Conservation (phyloP, 2,113 vertebrate genomes). For the Pheucticus melanocephalus region DNA sequence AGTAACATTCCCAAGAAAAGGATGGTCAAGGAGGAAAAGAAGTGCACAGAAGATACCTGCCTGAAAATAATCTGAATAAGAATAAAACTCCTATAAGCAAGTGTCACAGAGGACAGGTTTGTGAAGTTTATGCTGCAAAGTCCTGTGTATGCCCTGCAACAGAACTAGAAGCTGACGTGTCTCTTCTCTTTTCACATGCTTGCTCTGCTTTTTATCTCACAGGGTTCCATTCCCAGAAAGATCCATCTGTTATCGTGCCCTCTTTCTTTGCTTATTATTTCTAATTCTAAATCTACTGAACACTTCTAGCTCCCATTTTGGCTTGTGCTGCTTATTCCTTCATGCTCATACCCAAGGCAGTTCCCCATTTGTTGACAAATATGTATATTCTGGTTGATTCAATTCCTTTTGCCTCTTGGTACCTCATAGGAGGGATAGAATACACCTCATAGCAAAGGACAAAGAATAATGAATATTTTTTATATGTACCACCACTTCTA, state of each 20-base stretch:
- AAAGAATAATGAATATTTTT: not conserved
- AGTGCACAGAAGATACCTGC: not conserved
- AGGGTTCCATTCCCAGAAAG: not conserved
- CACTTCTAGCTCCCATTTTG: not conserved
- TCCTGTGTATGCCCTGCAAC: not conserved
- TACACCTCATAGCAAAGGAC: not conserved
- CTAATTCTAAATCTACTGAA: not conserved
- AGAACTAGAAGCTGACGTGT: not conserved
- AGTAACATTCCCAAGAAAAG: not conserved
- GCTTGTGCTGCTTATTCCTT: not conserved
- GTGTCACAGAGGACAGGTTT: not conserved
- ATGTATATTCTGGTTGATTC: not conserved
- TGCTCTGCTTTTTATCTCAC: not conserved
- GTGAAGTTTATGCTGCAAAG: not conserved
- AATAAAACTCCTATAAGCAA: not conserved
- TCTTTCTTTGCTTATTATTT: not conserved
- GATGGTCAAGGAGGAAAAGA: not conserved
- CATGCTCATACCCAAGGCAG: not conserved
- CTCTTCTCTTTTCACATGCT: not conserved
- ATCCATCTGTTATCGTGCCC: not conserved
- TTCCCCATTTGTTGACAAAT: not conserved
- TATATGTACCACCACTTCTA: not conserved
- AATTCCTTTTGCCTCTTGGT: not conserved
- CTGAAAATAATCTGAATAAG: not conserved
- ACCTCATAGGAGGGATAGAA: not conserved